These are phyloP conservation scores for Drosophila kepulauana DNA, from an alignment of 1,140 invertebrate species.

Conservation along the genomic window DNA sequence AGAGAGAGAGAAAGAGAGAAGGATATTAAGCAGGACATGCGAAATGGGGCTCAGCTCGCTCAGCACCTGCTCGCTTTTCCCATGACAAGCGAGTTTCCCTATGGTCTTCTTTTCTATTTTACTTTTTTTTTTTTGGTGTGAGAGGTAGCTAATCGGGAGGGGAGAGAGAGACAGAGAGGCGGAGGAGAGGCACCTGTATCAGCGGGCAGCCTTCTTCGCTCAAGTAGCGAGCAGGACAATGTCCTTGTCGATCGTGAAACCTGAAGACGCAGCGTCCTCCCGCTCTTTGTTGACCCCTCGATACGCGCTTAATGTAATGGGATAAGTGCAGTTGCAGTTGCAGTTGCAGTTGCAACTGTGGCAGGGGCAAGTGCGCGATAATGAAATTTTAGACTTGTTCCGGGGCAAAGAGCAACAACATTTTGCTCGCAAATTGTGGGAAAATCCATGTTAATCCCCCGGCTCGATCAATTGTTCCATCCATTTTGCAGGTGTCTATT, in stretches of 20 bases:
- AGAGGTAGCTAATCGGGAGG: conserved; percentile 31
- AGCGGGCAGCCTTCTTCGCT: conserved; percentile 32
- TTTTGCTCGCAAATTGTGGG: conserved; percentile 74
- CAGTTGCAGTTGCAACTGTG: not conserved
- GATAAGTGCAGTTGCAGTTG: conserved; percentile 57
- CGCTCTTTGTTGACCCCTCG: conserved; percentile 18
- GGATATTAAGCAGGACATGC: conserved; percentile 15
- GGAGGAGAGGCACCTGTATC: conserved; percentile 38
- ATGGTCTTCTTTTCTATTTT: conserved; percentile 18
- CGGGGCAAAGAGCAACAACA: conserved; percentile 41
- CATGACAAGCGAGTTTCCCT: conserved; percentile 52
- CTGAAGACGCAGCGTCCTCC: conserved; percentile 33
- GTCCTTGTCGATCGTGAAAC: conserved; percentile 66
- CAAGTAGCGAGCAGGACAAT: conserved; percentile 66
- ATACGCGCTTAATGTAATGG: conserved; percentile 76
- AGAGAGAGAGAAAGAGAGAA: no score
- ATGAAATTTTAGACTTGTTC: conserved; percentile 81
- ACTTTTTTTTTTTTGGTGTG: conserved; percentile 39
- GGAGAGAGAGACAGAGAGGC: not conserved
- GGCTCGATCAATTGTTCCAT: conserved; percentile 70
- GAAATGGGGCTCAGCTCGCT: not conserved
- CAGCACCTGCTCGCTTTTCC: conserved; percentile 73
- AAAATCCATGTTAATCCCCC: conserved; percentile 77
- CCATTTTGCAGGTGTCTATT: conserved; percentile 68
- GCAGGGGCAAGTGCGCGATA: conserved; percentile 47